Conservation (phyloP, 2,113 vertebrate species). For the Thamnaconus septentrionalis region DNA sequence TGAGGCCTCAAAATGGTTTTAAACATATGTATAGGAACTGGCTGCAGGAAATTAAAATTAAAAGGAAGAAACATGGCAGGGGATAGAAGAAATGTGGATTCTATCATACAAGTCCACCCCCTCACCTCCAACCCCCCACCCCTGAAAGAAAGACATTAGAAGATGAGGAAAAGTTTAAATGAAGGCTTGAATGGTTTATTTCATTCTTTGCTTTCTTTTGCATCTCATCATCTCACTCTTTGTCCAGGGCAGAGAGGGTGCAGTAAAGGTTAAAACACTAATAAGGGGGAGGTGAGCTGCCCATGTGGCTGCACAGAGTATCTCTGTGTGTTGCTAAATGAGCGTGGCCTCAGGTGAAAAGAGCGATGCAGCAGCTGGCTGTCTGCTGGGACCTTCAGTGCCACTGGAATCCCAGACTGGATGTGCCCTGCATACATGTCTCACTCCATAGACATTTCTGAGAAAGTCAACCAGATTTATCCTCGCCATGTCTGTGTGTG, state of each 20-base stretch:
- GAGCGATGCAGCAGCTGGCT: constrained; percentile 67
- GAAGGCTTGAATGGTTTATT: background rate
- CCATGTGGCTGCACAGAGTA: constrained; percentile 35
- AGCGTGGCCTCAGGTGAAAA: constrained; percentile 49
- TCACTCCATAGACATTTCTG: constrained; percentile 47
- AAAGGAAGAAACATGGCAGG: too few relatives aligned
- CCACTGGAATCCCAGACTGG: constrained; percentile 51
- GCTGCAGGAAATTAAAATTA: too few relatives aligned
- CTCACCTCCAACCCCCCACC: too few relatives aligned
- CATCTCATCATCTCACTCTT: background rate
- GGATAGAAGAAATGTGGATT: too few relatives aligned
- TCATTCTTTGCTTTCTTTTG: background rate
- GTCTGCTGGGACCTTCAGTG: constrained; percentile 48
- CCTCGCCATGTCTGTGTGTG: background rate
- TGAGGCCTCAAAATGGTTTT: too few relatives aligned
- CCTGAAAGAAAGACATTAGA: too few relatives aligned
- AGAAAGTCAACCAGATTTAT: constrained; percentile 38
- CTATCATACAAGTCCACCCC: too few relatives aligned
- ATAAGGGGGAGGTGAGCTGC: constrained; percentile 26
- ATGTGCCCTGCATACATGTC: constrained; percentile 48
- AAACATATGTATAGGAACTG: too few relatives aligned
- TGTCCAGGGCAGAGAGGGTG: constrained; percentile 9
- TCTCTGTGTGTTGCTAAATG: constrained; percentile 46
- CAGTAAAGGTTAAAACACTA: constrained; percentile 42
- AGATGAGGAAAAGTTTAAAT: too few relatives aligned